Evolutionary conservation across 2,797 vertebrate species (phyloP).

Genomic region (Anguilla marmorata): DNA sequence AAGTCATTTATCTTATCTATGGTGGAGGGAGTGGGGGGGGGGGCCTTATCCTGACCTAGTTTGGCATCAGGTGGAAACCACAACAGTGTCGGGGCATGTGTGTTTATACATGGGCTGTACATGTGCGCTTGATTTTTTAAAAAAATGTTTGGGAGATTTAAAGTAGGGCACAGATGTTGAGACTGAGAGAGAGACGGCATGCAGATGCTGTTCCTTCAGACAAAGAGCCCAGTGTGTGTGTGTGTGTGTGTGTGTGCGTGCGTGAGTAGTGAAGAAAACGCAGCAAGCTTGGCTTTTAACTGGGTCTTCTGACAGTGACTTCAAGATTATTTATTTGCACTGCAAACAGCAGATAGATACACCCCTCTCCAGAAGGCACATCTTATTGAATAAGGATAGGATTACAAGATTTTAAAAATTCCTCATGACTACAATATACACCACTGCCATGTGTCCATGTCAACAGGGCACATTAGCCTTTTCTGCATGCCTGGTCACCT

Average conservation of each 20-base stretch:
- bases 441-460: background rate
- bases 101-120: background rate
- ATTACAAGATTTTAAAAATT: background rate
- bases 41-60: slow-evolving; percentile 46
- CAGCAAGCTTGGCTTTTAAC: too few relatives aligned
- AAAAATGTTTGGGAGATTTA: background rate
- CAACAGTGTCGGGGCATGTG: slow-evolving; percentile 19
- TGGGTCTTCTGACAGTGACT: background rate
- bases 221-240: slow-evolving; percentile 25
- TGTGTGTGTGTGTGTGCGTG: background rate
- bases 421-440: background rate
- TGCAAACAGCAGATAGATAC: background rate
- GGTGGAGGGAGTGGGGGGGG: background rate
- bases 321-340: too few relatives aligned
- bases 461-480: background rate
- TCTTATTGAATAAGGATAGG: background rate
- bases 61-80: slow-evolving; percentile 27
- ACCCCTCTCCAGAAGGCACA: background rate
- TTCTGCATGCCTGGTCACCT: background rate
- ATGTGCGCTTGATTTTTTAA: background rate
- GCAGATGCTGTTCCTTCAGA: slow-evolving; percentile 38
- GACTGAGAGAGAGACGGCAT: background rate
- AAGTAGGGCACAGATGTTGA: slow-evolving; percentile 43
- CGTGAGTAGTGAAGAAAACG: background rate
- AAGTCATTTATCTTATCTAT: slow-evolving; percentile 32